phyloP scores from a whole-genome alignment of 2,888 invertebrate species.

The Microctonus hyperodae region DNA sequence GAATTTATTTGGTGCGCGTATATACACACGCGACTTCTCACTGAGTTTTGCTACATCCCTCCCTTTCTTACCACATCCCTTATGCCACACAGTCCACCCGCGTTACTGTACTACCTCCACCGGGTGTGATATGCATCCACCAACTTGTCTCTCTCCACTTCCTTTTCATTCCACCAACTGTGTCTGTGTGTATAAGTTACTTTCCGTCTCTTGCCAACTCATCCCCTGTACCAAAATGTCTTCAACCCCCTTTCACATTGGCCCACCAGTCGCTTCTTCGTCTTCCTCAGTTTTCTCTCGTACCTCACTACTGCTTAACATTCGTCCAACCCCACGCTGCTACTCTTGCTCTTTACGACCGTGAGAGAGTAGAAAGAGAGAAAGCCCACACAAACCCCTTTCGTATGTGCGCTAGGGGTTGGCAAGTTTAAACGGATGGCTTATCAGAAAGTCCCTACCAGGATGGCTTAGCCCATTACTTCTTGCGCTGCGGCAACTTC shows the following conservation, averaged over 20 bases:
- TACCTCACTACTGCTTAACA: not conserved
- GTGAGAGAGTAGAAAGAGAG: not conserved
- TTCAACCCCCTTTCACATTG: not conserved
- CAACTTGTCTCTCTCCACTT: constrained; percentile 35
- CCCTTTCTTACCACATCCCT: constrained; percentile 2
- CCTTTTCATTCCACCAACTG: constrained; percentile 20
- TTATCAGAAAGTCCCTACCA: constrained; percentile 37
- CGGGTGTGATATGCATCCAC: constrained; percentile 42
- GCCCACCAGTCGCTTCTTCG: not conserved
- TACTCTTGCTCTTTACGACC: not conserved
- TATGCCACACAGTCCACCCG: not conserved
- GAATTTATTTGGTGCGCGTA: constrained; percentile 60
- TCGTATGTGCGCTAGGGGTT: constrained; percentile 4
- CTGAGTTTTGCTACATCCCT: constrained; percentile 43
- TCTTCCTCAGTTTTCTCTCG: not conserved
- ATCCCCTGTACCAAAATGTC: constrained; percentile 7
- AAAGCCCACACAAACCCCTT: not conserved
- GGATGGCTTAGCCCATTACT: constrained; percentile 35
- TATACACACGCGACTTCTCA: constrained; percentile 49
- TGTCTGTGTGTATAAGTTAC: no score
- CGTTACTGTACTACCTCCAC: not conserved
- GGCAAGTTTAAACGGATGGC: constrained; percentile 38
- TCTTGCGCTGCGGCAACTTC: constrained; percentile 29
- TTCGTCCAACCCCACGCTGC: not conserved
- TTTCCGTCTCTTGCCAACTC: constrained; percentile 5